These are phyloP conservation scores for Notospermus geniculatus DNA, from an alignment of 1,140 invertebrate genomes.

Conservation along the genomic window DNA sequence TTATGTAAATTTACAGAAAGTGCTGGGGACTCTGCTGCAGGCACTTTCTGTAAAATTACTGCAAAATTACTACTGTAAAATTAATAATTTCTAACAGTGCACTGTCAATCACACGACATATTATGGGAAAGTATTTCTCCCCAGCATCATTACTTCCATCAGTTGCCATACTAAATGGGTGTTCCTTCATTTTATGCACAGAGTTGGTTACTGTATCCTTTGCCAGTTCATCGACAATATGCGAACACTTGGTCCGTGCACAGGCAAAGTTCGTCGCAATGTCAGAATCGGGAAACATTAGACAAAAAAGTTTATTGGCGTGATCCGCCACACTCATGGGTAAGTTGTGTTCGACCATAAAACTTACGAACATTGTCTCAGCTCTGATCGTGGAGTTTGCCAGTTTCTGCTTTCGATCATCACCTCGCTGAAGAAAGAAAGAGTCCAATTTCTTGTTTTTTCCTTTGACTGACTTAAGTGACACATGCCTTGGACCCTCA, in stretches of 20 bases:
- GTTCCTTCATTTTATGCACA: neutral
- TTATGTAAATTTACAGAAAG: too few relatives aligned
- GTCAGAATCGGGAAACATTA: neutral
- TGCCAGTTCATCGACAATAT: neutral
- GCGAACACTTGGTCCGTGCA: neutral
- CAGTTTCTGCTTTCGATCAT: neutral
- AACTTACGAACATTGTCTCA: neutral
- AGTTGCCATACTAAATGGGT: neutral
- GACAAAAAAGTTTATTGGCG: neutral
- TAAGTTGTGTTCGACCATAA: constrained; percentile 6
- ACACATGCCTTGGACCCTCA: too few relatives aligned
- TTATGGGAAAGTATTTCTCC: constrained; percentile 1
- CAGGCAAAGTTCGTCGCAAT: neutral
- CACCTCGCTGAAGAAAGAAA: too few relatives aligned
- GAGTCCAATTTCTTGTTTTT: too few relatives aligned
- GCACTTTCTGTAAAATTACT: too few relatives aligned
- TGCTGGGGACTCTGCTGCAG: too few relatives aligned
- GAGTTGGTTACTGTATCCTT: neutral
- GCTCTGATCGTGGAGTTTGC: neutral
- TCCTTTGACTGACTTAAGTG: too few relatives aligned
- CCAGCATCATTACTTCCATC: neutral
- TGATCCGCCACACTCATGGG: constrained; percentile 2
- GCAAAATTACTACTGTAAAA: too few relatives aligned
- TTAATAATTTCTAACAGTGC: too few relatives aligned
- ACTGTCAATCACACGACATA: neutral